Evolutionary conservation across 2,113 vertebrate genomes (phyloP).

Genomic region (Eublepharis macularius): DNA sequence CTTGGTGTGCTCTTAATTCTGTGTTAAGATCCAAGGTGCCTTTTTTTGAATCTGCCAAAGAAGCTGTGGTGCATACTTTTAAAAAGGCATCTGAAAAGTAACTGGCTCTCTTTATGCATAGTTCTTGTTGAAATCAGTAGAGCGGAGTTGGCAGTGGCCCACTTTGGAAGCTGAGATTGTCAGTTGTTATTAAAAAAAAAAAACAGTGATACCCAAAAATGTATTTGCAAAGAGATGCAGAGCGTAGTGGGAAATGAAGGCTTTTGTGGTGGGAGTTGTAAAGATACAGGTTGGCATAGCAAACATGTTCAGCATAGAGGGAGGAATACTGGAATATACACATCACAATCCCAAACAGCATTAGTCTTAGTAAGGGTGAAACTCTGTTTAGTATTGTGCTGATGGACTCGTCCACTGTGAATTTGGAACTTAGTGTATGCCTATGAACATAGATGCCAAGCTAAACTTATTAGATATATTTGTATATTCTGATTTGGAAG

Average conservation of each 20-base stretch:
- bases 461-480: not conserved
- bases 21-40: not conserved
- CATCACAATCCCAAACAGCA: too few species aligned
- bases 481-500: not conserved
- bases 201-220: not conserved
- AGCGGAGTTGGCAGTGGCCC: not conserved
- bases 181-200: not conserved
- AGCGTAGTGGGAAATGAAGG: not conserved
- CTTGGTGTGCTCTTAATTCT: not conserved
- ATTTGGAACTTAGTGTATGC: not conserved
- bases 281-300: not conserved
- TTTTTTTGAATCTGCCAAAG: not conserved
- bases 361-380: too few species aligned
- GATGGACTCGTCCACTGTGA: not conserved
- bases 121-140: constrained; percentile 8
- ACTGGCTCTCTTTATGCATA: not conserved
- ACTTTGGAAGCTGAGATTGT: not conserved
- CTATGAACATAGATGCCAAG: not conserved
- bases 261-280: fast-evolving
- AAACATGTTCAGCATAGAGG: not conserved
- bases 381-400: not conserved
- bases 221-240: not conserved
- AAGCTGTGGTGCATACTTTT: not conserved
- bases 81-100: not conserved
- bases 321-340: too few species aligned